phyloP scores from a whole-genome alignment of 2,888 invertebrate genomes.

The Luffia ferchaultella region DNA sequence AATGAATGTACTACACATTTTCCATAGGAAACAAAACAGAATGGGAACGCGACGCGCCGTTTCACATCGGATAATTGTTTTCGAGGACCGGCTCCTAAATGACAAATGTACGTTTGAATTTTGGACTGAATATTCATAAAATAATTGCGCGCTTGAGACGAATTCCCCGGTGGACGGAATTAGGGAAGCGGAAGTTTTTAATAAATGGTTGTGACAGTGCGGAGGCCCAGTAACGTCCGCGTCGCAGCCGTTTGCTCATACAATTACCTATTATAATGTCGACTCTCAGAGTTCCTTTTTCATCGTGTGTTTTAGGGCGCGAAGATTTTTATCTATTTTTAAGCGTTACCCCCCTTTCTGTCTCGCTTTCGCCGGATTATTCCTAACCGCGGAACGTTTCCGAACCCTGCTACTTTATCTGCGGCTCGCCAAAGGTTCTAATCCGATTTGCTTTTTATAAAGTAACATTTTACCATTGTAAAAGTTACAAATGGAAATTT shows the following conservation, averaged over 20 bases:
- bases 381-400: not conserved
- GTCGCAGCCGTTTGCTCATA: not conserved
- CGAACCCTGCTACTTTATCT: not conserved
- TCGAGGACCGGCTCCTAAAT: not conserved
- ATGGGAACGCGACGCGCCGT: not conserved
- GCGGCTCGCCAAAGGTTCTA: not conserved
- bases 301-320: not conserved
- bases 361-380: not conserved
- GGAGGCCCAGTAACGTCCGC: constrained; percentile 18
- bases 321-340: not conserved
- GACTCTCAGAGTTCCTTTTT: not conserved
- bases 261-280: not conserved
- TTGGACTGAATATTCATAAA: constrained; percentile 31
- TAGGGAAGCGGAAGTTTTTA: constrained; percentile 28
- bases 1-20: not conserved
- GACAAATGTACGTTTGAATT: constrained; percentile 1
- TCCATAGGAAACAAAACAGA: constrained; percentile 1
- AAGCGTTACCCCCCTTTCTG: not conserved
- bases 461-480: not conserved
- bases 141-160: constrained; percentile 22
- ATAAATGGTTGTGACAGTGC: constrained; percentile 31
- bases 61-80: not conserved
- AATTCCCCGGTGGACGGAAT: constrained; percentile 18
- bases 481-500: not conserved
- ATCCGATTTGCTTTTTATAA: not conserved